Conservation (phyloP, 2,797 vertebrate genomes). For the Acridotheres tristis region DNA sequence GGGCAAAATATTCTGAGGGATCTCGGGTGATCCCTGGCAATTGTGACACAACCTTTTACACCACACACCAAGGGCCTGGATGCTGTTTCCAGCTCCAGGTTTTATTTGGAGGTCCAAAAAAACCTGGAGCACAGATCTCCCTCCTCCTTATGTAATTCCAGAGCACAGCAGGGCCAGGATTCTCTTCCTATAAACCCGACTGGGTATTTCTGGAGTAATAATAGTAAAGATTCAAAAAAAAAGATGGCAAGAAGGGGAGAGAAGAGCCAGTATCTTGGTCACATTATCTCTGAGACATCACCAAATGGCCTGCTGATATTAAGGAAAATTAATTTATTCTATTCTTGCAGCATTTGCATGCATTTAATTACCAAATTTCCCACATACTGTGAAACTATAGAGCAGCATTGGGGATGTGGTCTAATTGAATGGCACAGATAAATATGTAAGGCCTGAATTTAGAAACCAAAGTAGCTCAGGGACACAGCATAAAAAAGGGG, state of each 20-base stretch:
- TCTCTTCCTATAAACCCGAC: not conserved
- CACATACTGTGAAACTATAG: constrained; percentile 48
- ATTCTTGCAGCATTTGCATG: constrained; percentile 59
- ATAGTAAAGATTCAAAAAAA: not conserved
- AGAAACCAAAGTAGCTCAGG: constrained; percentile 70
- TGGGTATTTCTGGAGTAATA: not conserved
- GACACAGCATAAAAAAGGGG: constrained; percentile 1
- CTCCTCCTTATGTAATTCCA: not conserved
- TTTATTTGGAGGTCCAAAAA: not conserved
- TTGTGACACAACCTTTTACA: rapidly evolving
- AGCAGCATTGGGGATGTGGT: constrained; percentile 58
- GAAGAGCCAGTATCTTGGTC: not conserved
- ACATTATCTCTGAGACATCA: not conserved
- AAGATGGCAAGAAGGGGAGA: not conserved
- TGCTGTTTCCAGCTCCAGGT: not conserved
- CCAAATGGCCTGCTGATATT: not conserved
- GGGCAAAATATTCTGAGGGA: not conserved
- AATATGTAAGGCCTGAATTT: constrained; percentile 58
- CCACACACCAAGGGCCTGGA: rapidly evolving
- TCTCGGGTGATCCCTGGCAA: not conserved
- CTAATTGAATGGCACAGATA: constrained; percentile 71
- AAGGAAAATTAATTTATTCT: constrained; percentile 55
- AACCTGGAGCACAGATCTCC: not conserved
- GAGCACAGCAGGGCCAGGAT: not conserved
- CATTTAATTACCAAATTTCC: constrained; percentile 64